Evolutionary conservation across 2,888 invertebrate genomes (phyloP).

Genomic region (Polyommatus icarus): DNA sequence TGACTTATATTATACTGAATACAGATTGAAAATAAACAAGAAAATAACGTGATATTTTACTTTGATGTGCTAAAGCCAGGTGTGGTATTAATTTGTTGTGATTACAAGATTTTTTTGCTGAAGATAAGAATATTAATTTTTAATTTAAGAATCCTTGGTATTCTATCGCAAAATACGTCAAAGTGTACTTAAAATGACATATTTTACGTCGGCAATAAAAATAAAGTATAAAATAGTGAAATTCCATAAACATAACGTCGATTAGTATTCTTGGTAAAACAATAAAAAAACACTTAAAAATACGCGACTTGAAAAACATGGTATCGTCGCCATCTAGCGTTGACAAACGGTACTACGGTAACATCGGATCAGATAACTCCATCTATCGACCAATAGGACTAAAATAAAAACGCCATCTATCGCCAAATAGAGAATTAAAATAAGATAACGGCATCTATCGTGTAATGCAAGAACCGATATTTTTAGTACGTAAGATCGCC

Average conservation of each 20-base stretch:
- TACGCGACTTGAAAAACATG: background rate
- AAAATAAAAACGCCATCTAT: slow-evolving; percentile 37
- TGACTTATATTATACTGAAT: too few species aligned
- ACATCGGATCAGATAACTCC: slow-evolving; percentile 17
- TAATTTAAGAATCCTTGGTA: background rate
- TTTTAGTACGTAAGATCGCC: background rate
- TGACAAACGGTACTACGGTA: too few species aligned
- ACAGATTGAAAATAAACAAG: background rate
- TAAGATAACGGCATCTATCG: background rate
- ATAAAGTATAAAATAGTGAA: background rate
- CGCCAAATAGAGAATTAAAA: slow-evolving; percentile 25
- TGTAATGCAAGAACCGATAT: background rate
- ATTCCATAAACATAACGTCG: background rate
- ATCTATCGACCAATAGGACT: slow-evolving; percentile 36
- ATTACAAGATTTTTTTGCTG: background rate
- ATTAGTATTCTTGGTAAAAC: background rate
- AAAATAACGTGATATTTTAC: background rate
- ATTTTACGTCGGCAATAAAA: background rate
- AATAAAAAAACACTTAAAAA: background rate
- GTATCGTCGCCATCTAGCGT: background rate
- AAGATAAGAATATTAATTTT: background rate
- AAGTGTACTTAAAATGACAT: background rate
- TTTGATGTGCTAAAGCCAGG: background rate
- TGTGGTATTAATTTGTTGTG: background rate
- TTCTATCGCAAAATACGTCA: background rate